phyloP scores from a whole-genome alignment of 2,113 vertebrate genomes.

The Strix uralensis region DNA sequence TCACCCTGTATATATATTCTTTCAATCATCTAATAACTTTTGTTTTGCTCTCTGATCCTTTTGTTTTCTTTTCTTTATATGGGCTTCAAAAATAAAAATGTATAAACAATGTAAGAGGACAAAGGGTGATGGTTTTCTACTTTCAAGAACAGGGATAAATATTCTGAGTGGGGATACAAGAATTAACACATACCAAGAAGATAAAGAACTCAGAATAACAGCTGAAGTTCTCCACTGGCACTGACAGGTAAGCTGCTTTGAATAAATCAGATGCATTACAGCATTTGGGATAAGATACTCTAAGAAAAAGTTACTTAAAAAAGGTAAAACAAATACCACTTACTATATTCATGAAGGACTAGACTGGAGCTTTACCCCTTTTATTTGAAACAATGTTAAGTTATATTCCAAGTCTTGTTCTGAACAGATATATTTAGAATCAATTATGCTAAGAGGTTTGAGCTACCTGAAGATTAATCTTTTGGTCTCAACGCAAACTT shows the following conservation, averaged over 20 bases:
- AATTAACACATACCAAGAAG: neutral
- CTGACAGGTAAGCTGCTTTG: neutral
- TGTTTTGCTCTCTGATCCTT: neutral
- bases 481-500: neutral
- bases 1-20: neutral
- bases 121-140: neutral
- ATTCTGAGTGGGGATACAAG: neutral
- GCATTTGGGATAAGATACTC: neutral
- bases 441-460: slow-evolving; percentile 34
- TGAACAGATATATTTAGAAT: slow-evolving; percentile 48
- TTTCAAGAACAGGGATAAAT: neutral
- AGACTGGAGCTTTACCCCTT: neutral
- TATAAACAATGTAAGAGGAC: neutral
- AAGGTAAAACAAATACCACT: neutral
- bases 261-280: neutral
- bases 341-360: neutral
- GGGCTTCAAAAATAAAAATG: neutral
- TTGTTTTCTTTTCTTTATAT: neutral
- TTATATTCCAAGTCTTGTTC: neutral
- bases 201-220: neutral
- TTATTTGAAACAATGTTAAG: neutral
- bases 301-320: neutral
- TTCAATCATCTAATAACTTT: neutral
- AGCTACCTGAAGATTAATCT: slow-evolving; percentile 30
- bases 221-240: neutral